Base-by-base conservation (phyloP, 2,888 invertebrate species). In the Drosophila maculinotata region DNA sequence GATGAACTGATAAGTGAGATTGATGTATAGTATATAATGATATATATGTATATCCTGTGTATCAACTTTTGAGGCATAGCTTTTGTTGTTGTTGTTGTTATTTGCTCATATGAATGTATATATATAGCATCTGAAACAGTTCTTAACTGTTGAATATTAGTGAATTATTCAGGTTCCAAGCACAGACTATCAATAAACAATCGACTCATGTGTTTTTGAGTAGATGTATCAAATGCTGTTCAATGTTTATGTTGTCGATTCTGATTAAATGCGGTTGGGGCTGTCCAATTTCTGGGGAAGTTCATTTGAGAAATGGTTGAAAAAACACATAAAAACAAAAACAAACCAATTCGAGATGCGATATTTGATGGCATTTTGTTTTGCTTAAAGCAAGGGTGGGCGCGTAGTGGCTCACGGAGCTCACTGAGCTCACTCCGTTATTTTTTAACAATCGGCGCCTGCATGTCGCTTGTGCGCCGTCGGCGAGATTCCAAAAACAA, bases 231-330 rank as follows among this genome's bases (percentile, higher is more conserved):
- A 52, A 64, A 45, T 64, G 23, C 12, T 57, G 14, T 2, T 15
- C 14, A 63, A 35, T 62, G 60, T 62, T 62, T 62, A 62, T 62
- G 39, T 41, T 26, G 20, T 33, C 33, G 47, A 35, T 73, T 68
- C 78, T 64, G 73, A 77, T 77, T 72, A 68, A 75, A 77, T 64
- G 57, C 51, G 59, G 30, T 44, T 20, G 47, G 51, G 47, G 51
- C 62, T 57, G 58, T 68, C 36, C 52, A 51, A 38, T 26, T 62
- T 52, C 52, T 23, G 41, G 14, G 14, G 42, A 60, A 72, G 49
- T 72, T 60, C 47, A 60, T 72, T 76, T 64, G 51, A 57, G 59
- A 53, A 57, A 54, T 76, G 44, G 52, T 52, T 56, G 35, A 52
- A 38, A 39, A 41, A 53, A 39, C 33, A 17, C 44, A 52, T 9